Conservation (phyloP, 2,888 invertebrate species). For the Lasioglossum lativentre region DNA sequence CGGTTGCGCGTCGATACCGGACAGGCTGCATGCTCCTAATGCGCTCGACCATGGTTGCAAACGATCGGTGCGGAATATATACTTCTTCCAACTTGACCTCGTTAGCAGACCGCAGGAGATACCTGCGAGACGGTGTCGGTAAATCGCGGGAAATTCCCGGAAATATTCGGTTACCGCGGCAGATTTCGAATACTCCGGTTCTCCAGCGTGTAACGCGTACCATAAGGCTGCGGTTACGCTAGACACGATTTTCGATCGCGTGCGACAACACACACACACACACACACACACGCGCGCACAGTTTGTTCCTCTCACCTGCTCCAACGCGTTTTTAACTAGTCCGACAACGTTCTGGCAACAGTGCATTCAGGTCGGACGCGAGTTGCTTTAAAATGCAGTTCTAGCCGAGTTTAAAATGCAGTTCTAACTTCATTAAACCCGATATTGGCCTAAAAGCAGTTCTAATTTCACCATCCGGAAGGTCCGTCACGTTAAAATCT, state of each 20-base stretch:
- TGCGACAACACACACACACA: too few species aligned
- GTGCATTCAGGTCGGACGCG: constrained; percentile 6
- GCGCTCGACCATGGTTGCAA: constrained; percentile 55
- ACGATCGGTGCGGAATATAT: constrained; percentile 16
- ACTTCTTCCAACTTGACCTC: constrained; percentile 48
- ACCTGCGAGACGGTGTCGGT: constrained; percentile 3
- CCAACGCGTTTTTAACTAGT: constrained; percentile 1
- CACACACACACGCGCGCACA: background rate
- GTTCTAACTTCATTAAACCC: background rate
- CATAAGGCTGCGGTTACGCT: background rate
- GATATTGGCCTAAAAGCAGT: background rate
- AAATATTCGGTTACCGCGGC: constrained; percentile 18
- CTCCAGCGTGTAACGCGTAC: background rate
- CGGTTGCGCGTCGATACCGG: constrained; percentile 58
- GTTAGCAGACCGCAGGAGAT: constrained; percentile 28
- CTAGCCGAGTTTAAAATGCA: background rate
- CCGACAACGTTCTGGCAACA: constrained; percentile 6
- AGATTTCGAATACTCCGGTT: background rate
- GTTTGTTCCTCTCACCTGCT: background rate
- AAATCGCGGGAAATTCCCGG: constrained; percentile 22
- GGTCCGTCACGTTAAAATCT: background rate
- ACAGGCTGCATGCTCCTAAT: constrained; percentile 64
- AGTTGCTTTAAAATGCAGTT: background rate
- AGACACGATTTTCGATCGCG: background rate
- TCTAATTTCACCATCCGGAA: background rate